A percentile compares a stretch with the other conserved stretches of the same genome.
Evolutionary conservation across 2,113 vertebrate species (phyloP).

Genomic region (Gymnorhina tibicen): DNA sequence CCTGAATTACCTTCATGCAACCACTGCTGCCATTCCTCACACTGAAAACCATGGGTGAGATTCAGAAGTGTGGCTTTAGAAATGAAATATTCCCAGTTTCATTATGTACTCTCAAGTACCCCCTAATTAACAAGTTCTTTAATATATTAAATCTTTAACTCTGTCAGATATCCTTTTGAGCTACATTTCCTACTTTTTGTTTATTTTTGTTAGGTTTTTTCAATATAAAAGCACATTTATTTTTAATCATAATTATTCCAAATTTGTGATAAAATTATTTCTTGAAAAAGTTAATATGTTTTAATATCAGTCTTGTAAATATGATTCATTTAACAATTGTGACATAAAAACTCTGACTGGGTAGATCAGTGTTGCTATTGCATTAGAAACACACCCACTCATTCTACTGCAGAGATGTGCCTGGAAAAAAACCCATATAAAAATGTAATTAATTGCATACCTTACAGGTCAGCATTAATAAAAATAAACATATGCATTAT

Average conservation of each 20-base stretch:
- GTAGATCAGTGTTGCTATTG: not conserved
- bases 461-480: constrained; percentile 42
- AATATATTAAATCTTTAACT: not conserved
- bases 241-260: not conserved
- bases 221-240: not conserved
- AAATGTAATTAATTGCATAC: constrained; percentile 10
- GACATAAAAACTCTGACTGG: not conserved
- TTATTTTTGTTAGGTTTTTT: not conserved
- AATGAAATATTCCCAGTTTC: not conserved
- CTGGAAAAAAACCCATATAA: not conserved
- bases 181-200: not conserved
- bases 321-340: not conserved
- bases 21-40: not conserved
- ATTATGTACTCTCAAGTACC: not conserved
- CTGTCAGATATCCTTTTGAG: not conserved
- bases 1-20: not conserved
- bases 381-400: not conserved
- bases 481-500: constrained; percentile 44
- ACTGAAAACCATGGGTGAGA: not conserved
- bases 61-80: not conserved
- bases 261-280: not conserved
- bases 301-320: not conserved
- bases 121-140: not conserved
- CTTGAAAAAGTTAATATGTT: not conserved
- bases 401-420: not conserved